Percentiles rank a stretch among this genome's conserved stretches.
These are phyloP conservation scores for Coptodon bakossiorum DNA, from an alignment of 2,113 vertebrate species.

Conservation along the genomic window DNA sequence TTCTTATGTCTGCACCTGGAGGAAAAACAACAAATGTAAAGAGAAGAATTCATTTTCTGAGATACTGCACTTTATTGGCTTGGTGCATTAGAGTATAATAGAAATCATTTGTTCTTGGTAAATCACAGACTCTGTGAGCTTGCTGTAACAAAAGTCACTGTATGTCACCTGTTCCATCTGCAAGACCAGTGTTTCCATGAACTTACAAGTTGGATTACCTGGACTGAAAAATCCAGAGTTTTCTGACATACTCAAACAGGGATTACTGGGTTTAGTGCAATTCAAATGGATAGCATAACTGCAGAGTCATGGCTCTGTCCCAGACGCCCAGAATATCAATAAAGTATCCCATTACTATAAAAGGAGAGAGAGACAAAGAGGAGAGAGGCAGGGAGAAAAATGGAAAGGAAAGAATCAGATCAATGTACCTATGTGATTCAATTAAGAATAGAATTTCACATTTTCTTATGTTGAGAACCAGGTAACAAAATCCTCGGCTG, in stretches of 20 bases:
- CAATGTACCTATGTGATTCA: slow-evolving; percentile 1
- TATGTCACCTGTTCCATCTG: neutral
- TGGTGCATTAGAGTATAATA: neutral
- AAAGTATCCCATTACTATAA: slow-evolving; percentile 66
- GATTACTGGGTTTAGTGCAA: slow-evolving; percentile 33
- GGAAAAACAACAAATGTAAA: neutral
- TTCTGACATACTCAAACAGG: neutral
- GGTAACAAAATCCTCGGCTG: neutral
- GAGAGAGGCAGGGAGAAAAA: slow-evolving; percentile 13
- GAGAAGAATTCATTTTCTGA: neutral
- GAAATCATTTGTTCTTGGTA: neutral
- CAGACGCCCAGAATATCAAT: slow-evolving; percentile 63
- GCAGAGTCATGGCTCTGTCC: slow-evolving; percentile 63
- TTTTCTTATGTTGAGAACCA: neutral
- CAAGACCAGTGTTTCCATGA: neutral
- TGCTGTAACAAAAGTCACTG: neutral
- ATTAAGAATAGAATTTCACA: slow-evolving; percentile 7
- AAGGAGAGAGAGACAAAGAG: slow-evolving; percentile 33
- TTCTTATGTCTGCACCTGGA: neutral
- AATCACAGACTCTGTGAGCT: neutral
- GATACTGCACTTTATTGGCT: neutral
- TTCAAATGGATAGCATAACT: slow-evolving; percentile 54
- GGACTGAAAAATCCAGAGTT: neutral
- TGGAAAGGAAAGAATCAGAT: slow-evolving; percentile 19
- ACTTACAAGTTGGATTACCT: neutral